phyloP scores from a whole-genome alignment of 2,113 vertebrate species.

The Hoplias malabaricus region DNA sequence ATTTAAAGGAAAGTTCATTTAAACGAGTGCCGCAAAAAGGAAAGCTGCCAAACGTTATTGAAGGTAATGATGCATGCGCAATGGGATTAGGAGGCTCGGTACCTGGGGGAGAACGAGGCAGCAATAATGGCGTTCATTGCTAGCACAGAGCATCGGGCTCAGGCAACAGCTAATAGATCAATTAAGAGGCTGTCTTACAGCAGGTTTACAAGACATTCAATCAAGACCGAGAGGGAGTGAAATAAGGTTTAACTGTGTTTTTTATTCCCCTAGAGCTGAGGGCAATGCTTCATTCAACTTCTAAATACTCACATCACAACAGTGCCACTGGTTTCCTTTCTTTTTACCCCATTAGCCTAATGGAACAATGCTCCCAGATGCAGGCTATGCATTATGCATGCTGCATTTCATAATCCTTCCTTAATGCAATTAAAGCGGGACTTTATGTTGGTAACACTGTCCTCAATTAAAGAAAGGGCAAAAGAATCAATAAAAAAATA shows the following conservation, averaged over 20 bases:
- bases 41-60: conserved; percentile 68
- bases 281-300: conserved; percentile 3
- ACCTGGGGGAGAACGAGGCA: conserved; percentile 66
- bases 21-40: conserved; percentile 63
- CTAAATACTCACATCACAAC: background rate
- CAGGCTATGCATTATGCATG: conserved; percentile 31
- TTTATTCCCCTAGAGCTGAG: background rate
- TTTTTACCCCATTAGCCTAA: conserved; percentile 21
- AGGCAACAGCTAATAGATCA: conserved; percentile 69
- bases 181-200: conserved; percentile 62
- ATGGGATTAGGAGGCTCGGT: conserved; percentile 67
- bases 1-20: conserved; percentile 71
- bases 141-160: conserved; percentile 54
- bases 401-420: conserved; percentile 16
- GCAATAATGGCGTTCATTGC: conserved; percentile 61
- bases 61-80: conserved; percentile 74
- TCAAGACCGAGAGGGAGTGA: conserved; percentile 38
- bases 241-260: conserved; percentile 22
- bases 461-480: background rate
- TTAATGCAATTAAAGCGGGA: conserved; percentile 24
- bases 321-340: background rate
- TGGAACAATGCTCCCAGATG: conserved; percentile 36
- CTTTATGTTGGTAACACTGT: background rate
- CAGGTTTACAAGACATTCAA: conserved; percentile 58
- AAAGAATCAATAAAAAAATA: background rate